Evolutionary conservation across 2,797 vertebrate species (phyloP).

Genomic region (Menidia menidia): DNA sequence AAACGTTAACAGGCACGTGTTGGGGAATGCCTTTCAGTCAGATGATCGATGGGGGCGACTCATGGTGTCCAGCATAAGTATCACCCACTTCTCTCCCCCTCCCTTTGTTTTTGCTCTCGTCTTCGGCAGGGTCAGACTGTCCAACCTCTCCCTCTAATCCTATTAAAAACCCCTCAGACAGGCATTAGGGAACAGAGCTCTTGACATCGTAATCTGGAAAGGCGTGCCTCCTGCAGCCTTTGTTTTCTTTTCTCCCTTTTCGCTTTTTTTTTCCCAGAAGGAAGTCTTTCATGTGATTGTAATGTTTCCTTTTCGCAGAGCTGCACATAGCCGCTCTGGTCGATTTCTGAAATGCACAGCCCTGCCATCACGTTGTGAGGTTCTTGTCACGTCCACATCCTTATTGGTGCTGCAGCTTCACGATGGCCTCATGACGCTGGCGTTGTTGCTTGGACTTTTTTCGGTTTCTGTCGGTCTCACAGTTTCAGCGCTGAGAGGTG

Average conservation of each 20-base stretch:
- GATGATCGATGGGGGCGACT: constrained; percentile 69
- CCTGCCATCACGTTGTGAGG: not conserved
- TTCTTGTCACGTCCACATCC: not conserved
- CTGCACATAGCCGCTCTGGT: not conserved
- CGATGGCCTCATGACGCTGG: constrained; percentile 11
- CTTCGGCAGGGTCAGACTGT: constrained; percentile 60
- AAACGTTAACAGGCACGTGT: constrained; percentile 60
- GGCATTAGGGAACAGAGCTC: constrained; percentile 66
- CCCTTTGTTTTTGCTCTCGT: constrained; percentile 40
- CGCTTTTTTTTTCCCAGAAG: constrained; percentile 14
- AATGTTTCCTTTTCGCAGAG: constrained; percentile 35
- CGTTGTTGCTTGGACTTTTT: constrained; percentile 13
- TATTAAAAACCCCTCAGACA: constrained; percentile 75
- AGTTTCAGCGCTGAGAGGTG: constrained; percentile 1
- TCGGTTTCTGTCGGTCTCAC: constrained; percentile 1
- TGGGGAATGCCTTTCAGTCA: constrained; percentile 66
- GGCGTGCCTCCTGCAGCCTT: constrained; percentile 42
- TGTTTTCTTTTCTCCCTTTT: constrained; percentile 3
- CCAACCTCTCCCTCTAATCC: constrained; percentile 74
- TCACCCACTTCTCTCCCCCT: constrained; percentile 40
- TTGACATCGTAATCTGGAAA: constrained; percentile 65
- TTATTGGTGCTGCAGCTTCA: constrained; percentile 29
- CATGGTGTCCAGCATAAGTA: constrained; percentile 51
- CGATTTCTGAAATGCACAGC: constrained; percentile 4
- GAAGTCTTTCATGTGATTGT: constrained; percentile 43